Percentiles rank a stretch among this genome's conserved stretches.
These are phyloP conservation scores for Mactromeris polynyma DNA, from an alignment of 2,888 invertebrate species.

Conservation along the genomic window DNA sequence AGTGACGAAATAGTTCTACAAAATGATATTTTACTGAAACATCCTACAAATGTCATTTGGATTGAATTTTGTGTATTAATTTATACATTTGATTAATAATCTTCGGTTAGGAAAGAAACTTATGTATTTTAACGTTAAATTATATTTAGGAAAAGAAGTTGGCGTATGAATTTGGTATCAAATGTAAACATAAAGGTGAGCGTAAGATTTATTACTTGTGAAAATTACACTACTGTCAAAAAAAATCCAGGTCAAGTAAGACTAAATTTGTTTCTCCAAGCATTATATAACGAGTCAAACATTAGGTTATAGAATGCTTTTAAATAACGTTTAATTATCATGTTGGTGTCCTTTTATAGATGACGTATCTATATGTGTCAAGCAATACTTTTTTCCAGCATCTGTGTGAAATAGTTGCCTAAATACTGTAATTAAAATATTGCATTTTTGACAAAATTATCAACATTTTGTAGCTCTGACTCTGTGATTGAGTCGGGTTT, in stretches of 20 bases:
- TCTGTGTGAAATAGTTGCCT: too few species aligned
- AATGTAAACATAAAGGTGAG: conserved; percentile 7
- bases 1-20: background rate
- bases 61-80: background rate
- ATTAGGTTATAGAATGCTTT: too few species aligned
- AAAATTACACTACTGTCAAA: background rate
- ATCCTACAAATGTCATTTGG: background rate
- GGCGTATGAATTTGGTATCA: conserved; percentile 10
- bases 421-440: too few species aligned
- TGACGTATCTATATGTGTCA: too few species aligned
- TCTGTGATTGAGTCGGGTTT: too few species aligned
- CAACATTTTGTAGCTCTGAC: too few species aligned
- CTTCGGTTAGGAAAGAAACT: background rate
- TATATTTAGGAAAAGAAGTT: background rate
- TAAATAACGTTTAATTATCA: too few species aligned
- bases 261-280: background rate
- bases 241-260: background rate
- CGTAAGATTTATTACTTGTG: background rate
- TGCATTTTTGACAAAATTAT: too few species aligned
- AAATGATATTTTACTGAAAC: background rate
- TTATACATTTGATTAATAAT: background rate
- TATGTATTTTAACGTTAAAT: background rate
- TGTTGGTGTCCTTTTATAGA: too few species aligned
- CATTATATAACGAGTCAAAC: too few species aligned
- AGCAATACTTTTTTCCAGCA: too few species aligned